Evolutionary conservation across 2,797 vertebrate genomes (phyloP).

Genomic region (Uromys caudimaculatus): DNA sequence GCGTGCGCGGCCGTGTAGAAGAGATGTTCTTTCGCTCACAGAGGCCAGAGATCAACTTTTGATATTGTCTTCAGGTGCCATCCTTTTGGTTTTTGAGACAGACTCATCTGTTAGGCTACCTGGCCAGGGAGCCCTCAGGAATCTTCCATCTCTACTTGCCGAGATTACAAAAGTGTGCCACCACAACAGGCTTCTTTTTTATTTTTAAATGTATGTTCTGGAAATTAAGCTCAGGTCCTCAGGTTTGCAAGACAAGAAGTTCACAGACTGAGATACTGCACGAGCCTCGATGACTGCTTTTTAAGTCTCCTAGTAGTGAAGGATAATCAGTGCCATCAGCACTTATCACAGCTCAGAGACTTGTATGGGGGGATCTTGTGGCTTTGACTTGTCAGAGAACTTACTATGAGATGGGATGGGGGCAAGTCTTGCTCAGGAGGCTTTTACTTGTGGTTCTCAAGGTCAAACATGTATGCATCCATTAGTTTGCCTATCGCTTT

Average conservation of each 20-base stretch:
- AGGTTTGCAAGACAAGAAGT: not conserved
- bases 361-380: not conserved
- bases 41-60: not conserved
- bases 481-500: not conserved
- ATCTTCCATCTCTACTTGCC: not conserved
- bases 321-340: not conserved
- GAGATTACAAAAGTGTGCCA: not conserved
- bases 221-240: not conserved
- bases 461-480: not conserved
- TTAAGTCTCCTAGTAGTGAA: slow-evolving; percentile 38
- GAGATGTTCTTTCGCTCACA: not conserved
- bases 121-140: not conserved
- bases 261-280: not conserved
- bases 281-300: not conserved
- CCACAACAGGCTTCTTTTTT: not conserved
- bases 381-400: slow-evolving; percentile 1
- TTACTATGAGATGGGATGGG: not conserved
- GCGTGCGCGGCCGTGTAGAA: not conserved
- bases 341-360: not conserved
- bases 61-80: not conserved
- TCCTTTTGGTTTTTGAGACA: not conserved
- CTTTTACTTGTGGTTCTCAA: slow-evolving; percentile 6
- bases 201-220: not conserved
- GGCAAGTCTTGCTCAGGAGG: not conserved
- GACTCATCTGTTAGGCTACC: not conserved